Evolutionary conservation across 2,797 vertebrate species (phyloP), one percentile per base, ranked within the genome.

Genomic region (Acanthurus tractus): DNA sequence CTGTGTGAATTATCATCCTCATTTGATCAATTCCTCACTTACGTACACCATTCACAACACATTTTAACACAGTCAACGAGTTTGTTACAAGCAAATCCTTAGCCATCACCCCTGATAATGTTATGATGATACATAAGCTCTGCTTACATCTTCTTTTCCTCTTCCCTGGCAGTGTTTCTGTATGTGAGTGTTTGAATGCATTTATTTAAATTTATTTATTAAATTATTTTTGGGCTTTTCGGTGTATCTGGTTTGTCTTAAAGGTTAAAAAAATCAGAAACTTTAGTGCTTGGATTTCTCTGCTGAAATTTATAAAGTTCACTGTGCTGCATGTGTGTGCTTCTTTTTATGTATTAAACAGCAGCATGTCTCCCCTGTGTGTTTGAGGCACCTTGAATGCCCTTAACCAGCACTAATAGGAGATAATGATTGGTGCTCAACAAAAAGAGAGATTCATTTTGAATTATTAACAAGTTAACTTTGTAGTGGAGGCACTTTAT

Each of bases 401-500:
- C 93, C 94, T 94, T 94, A 95, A 93, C 93, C 90, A 92, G 87
- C 89, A 89, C 93, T 94, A 96, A 95, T 95, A 95, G 89, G 85
- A 94, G 93, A 95, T 96, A 95, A 95, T 95, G 90, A 95, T 95
- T 95, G 90, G 93, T 91, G 92, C 89, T 91, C 88, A 88, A 91
- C 88, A 92, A 92, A 94, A 93, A 93, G 88, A 90, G 88, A 92
- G 90, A 93, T 94, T 93, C 93, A 93, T 92, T 94, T 90, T 94
- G 91, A 95, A 95, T 98, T 98, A 96, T 97, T 96, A 96, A 94
- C 95, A 97, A 97, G 97, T 97, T 98, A 98, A 97, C 97, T 97
- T 97, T 96, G 96, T 98, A 98, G 97, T 98, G 96, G 97, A 97
- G 96, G 96, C 96, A 97, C 96, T 98, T 97, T 96, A 97, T 98